Base-by-base conservation (phyloP, 1,140 invertebrate genomes). In the Drosophila sp. region DNA sequence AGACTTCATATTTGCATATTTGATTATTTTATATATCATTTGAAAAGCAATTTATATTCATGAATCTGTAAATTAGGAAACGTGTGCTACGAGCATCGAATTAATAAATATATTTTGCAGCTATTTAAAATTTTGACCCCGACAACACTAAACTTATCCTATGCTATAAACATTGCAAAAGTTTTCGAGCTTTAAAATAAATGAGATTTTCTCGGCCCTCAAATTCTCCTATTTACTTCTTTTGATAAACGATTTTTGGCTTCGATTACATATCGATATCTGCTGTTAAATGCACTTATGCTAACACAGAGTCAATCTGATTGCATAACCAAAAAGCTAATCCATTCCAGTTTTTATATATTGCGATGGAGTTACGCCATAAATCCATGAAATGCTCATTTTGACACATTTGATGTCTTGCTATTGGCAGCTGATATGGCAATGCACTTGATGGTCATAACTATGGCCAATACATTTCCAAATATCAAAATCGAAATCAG, bases 31-130 rank as follows among this genome's bases (percentile, higher is more conserved):
- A 78, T 79, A 79, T 83, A 53, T 50, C 66, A 76, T 79, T 83
- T 76, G 71, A 59, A 58, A 64, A 64, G 58, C 80, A 83, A 82
- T 83, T 84, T 83, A 83, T 83, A 83, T 83, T 83, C 80, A 83
- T 83, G 77, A 83, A 80, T 77, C 53, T 84, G 67, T 64, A 70
- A 84, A 82, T 82, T 83, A 82, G 66, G 50, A 48, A 66, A 45
- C 54, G 40, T 61, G 41, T 2, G 27, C 27, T 5, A 5, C 27
- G 4, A 29, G 27, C 46, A 29, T 2, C 2, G 13, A 9, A 46
- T 46, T 43, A 5, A 38, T 38, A 38, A 38, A 13, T 7, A 29
- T 4, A 29, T 29, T 29, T 29, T 29, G 27, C 21, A 21, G 1
- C 4, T 21, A 21, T 21, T 21, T 4, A 21, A 21, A 21, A 4